A percentile compares a stretch with the other conserved stretches of the same genome.
phyloP scores from a whole-genome alignment of 23 tunicate genomes.

The Trididemnum clinides region DNA sequence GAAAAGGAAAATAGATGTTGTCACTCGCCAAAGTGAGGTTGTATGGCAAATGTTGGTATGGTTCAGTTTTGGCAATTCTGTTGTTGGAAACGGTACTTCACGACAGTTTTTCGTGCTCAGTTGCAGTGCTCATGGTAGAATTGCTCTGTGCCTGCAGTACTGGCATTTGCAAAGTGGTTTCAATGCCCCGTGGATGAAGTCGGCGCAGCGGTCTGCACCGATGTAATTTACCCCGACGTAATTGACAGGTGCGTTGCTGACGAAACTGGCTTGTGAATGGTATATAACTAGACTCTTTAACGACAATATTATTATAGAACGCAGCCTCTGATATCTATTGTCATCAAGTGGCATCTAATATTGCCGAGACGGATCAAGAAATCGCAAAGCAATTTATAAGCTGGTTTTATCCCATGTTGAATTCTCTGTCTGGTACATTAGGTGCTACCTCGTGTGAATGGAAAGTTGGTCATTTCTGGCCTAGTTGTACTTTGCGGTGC shows the following conservation, averaged over 20 bases:
- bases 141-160: not conserved
- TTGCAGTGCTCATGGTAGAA: not conserved
- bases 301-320: not conserved
- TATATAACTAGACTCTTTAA: too few relatives aligned
- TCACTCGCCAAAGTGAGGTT: too few relatives aligned
- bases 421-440: not conserved
- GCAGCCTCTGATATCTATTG: not conserved
- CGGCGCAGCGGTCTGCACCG: too few relatives aligned
- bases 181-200: too few relatives aligned
- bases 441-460: not conserved
- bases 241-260: too few relatives aligned
- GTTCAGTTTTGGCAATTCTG: not conserved
- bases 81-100: not conserved
- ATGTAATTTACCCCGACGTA: too few relatives aligned
- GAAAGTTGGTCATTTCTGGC: not conserved
- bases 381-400: constrained; percentile 43
- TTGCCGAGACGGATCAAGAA: constrained; percentile 23
- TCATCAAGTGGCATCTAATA: not conserved
- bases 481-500: not conserved
- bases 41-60: too few relatives aligned
- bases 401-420: constrained; percentile 78
- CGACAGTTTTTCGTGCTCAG: not conserved
- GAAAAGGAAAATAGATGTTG: too few relatives aligned
- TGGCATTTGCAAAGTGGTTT: not conserved
- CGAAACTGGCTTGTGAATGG: too few relatives aligned